Evolutionary conservation across 2,888 invertebrate genomes (phyloP).

Genomic region (Catocala sponsa): DNA sequence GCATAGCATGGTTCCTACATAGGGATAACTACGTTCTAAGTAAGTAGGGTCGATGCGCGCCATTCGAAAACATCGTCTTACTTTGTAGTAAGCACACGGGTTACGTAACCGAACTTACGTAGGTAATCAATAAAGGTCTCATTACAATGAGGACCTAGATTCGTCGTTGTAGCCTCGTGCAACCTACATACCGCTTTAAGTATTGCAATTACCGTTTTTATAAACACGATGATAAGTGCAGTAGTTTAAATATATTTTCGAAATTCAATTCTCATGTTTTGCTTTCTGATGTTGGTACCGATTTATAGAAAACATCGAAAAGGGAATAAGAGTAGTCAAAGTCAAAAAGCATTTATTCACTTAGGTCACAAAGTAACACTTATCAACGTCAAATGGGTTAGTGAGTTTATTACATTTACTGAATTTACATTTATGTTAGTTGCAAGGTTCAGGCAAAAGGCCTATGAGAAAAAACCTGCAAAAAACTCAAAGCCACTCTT

Average conservation of each 20-base stretch:
- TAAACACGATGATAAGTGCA: constrained; percentile 14
- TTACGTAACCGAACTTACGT: constrained; percentile 47
- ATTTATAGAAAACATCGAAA: no score
- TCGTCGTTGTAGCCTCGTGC: constrained; percentile 5
- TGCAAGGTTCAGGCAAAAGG: no score
- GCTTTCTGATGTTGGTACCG: no score
- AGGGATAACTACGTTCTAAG: constrained; percentile 13
- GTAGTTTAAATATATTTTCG: background rate
- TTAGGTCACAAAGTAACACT: no score
- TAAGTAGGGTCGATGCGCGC: constrained; percentile 14
- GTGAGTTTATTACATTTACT: no score
- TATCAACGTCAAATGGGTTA: no score
- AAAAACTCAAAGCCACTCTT: no score
- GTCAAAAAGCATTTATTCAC: no score
- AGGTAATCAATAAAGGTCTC: constrained; percentile 50
- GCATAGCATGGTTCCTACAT: constrained; percentile 13
- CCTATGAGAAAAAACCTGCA: no score
- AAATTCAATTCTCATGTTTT: no score
- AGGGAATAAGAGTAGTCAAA: no score
- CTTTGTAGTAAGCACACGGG: constrained; percentile 48
- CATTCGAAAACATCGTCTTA: constrained; percentile 38
- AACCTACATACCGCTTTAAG: constrained; percentile 1
- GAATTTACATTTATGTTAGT: no score
- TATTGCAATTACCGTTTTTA: constrained; percentile 15
- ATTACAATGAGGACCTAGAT: constrained; percentile 41